These are phyloP conservation scores for Brachyhypopomus gauderio DNA, from an alignment of 2,113 vertebrate genomes.

Conservation along the genomic window DNA sequence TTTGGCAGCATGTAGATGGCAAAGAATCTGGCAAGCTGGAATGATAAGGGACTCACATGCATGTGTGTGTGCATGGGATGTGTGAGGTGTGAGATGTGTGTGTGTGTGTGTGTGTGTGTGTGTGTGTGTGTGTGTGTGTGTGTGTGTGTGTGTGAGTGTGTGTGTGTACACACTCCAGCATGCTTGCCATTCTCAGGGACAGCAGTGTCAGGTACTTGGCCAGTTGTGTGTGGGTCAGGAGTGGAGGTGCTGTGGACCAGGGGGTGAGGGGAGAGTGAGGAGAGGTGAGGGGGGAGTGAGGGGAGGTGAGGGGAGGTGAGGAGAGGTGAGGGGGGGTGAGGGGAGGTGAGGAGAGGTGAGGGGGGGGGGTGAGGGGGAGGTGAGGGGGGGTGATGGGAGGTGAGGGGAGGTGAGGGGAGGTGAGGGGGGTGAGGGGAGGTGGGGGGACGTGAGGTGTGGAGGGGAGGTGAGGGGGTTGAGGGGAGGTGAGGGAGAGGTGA, in stretches of 20 bases:
- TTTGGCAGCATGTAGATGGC: conserved; percentile 53
- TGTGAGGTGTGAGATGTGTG: conserved; percentile 17
- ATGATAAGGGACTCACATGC: conserved; percentile 6
- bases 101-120: conserved; percentile 14
- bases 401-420: conserved; percentile 24
- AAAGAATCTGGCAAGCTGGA: conserved; percentile 51
- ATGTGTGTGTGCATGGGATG: conserved; percentile 17
- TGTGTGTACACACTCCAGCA: conserved; percentile 36
- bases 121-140: conserved; percentile 17
- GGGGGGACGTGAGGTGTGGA: too few species aligned
- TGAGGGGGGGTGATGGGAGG: conserved; percentile 8
- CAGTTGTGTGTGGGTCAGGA: neutral
- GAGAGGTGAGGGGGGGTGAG: conserved; percentile 12
- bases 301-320: too few species aligned
- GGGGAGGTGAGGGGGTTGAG: conserved; percentile 13
- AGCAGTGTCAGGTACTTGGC: conserved; percentile 55
- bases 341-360: conserved; percentile 13
- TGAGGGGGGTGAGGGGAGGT: conserved; percentile 12
- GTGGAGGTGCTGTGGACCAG: conserved; percentile 3
- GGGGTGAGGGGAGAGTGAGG: too few species aligned
- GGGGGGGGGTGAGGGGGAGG: too few species aligned
- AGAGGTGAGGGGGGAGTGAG: too few species aligned
- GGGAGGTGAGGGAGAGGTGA: conserved; percentile 14
- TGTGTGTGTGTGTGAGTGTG: conserved; percentile 10
- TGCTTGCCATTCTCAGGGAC: conserved; percentile 41